Conservation (phyloP, 2,113 vertebrate species). For the Epinephelus moara region DNA sequence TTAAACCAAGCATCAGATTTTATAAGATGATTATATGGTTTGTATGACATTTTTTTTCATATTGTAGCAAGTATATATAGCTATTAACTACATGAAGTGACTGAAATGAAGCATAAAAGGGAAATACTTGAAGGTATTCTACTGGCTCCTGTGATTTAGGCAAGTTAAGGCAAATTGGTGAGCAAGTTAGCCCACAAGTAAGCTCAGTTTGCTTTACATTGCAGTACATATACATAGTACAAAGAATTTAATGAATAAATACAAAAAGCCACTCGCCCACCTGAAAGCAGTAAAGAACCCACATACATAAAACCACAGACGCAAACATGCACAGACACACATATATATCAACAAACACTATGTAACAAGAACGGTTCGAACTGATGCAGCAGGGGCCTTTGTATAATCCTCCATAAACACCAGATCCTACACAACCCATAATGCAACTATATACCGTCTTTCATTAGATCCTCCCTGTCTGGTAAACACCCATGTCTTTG, state of each 20-base stretch:
- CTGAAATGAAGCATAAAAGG: background rate
- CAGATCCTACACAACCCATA: background rate
- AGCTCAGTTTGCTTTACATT: background rate
- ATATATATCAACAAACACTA: background rate
- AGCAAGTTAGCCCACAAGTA: no score
- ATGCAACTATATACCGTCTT: background rate
- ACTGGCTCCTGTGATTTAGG: background rate
- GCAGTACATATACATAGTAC: background rate
- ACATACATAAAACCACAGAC: background rate
- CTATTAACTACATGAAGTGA: background rate
- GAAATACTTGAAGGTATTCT: background rate
- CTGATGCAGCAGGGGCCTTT: background rate
- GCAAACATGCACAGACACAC: background rate
- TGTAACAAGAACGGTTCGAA: background rate
- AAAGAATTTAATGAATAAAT: background rate
- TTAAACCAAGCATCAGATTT: background rate
- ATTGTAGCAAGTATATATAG: background rate
- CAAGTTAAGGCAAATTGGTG: background rate
- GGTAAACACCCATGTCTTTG: background rate
- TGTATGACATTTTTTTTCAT: background rate
- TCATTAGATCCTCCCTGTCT: constrained; percentile 4
- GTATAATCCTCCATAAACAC: background rate
- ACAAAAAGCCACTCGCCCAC: background rate
- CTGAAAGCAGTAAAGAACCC: background rate
- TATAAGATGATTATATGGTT: background rate